phyloP scores from a whole-genome alignment of 2,888 invertebrate genomes.

The Tyria jacobaeae region DNA sequence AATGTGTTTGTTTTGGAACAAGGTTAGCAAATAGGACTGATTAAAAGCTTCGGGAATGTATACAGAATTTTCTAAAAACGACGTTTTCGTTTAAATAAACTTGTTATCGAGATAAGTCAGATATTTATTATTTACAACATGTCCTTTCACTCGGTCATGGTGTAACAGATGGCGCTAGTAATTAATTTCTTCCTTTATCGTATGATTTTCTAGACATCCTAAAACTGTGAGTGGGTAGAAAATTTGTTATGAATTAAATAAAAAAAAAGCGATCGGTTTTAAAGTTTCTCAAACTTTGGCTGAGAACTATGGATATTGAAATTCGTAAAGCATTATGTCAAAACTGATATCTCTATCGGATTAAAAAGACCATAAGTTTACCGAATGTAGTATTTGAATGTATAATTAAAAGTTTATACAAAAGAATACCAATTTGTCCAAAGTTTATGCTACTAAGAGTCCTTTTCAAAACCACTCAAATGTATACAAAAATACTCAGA shows the following conservation, averaged over 20 bases:
- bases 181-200: conserved; percentile 9
- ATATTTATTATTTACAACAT: conserved; percentile 20
- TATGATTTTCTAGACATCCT: conserved; percentile 15
- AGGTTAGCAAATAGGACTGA: not conserved
- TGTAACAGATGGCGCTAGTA: conserved; percentile 28
- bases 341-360: too few species aligned
- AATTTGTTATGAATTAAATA: too few species aligned
- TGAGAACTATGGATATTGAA: not conserved
- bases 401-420: not conserved
- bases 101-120: conserved; percentile 19
- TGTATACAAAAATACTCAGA: not conserved
- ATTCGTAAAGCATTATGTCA: too few species aligned
- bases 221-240: not conserved
- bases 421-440: not conserved
- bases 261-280: too few species aligned
- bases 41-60: conserved; percentile 3
- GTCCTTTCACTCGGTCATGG: conserved; percentile 23
- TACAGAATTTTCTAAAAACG: conserved; percentile 21
- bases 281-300: too few species aligned
- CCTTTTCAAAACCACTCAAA: not conserved
- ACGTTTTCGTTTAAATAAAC: conserved; percentile 22
- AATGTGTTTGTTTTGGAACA: not conserved
- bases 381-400: too few species aligned
- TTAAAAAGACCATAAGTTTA: too few species aligned
- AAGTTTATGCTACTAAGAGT: not conserved